These are phyloP conservation scores for Lasiurus cinereus DNA, from an alignment of 2,113 vertebrate species.

Conservation along the genomic window DNA sequence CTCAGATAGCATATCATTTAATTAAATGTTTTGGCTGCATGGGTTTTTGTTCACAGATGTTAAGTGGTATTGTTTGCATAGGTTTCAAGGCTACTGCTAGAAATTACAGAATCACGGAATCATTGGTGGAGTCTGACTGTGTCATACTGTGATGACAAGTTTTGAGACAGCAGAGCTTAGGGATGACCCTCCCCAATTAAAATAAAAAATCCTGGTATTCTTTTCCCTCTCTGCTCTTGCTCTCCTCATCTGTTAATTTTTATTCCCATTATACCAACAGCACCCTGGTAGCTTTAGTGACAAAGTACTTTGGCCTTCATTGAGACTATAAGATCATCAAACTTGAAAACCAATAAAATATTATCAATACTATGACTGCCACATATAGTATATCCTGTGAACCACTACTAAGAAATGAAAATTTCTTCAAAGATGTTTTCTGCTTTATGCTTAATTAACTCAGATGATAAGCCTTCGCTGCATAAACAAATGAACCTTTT, in stretches of 20 bases:
- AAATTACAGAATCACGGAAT: neutral
- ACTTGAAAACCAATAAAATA: conserved; percentile 53
- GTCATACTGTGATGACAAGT: neutral
- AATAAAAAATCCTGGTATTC: neutral
- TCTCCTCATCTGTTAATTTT: neutral
- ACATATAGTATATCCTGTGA: neutral
- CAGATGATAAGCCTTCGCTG: conserved; percentile 64
- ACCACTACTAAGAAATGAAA: conserved; percentile 52
- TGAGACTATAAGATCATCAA: conserved; percentile 46
- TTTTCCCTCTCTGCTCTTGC: neutral
- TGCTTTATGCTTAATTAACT: conserved; percentile 77
- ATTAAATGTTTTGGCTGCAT: neutral
- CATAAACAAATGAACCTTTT: conserved; percentile 72
- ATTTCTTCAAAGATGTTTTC: conserved; percentile 66
- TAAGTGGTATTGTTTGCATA: neutral
- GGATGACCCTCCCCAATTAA: neutral
- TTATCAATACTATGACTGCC: neutral
- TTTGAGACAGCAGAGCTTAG: neutral
- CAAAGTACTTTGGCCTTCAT: neutral
- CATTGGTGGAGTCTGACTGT: fast-evolving
- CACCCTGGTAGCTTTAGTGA: neutral
- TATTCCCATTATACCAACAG: neutral
- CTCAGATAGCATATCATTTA: conserved; percentile 19
- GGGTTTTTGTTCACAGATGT: conserved; percentile 39
- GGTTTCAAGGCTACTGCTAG: neutral